These are phyloP conservation scores for Melanerpes aurifrons DNA, from an alignment of 2,113 vertebrate species.

Conservation along the genomic window DNA sequence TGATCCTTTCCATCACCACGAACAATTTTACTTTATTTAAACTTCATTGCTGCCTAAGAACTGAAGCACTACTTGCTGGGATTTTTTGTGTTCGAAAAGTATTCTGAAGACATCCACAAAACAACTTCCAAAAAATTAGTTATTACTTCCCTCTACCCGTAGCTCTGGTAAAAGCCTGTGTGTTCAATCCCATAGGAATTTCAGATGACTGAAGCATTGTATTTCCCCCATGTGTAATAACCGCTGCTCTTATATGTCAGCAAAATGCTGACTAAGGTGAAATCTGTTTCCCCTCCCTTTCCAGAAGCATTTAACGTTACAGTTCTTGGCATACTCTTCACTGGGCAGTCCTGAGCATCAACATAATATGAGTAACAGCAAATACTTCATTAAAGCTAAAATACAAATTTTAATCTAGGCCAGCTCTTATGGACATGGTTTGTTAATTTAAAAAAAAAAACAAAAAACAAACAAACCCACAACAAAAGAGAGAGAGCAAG, in stretches of 20 bases:
- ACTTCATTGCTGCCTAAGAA: not conserved
- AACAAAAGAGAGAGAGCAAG: not conserved
- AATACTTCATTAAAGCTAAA: not conserved
- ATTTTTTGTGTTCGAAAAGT: constrained; percentile 4
- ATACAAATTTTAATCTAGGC: not conserved
- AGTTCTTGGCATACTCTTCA: not conserved
- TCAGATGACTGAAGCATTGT: constrained; percentile 36
- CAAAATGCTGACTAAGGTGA: not conserved
- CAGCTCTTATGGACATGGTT: not conserved
- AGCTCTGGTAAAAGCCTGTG: not conserved
- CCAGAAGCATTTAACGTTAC: not conserved
- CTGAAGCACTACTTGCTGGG: not conserved
- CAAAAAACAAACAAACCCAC: not conserved
- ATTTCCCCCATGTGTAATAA: constrained; percentile 10
- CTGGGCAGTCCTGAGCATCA: not conserved
- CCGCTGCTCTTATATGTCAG: not conserved
- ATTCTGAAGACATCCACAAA: not conserved
- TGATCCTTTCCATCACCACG: not conserved
- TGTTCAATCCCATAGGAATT: not conserved
- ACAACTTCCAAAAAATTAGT: not conserved
- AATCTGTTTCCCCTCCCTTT: constrained; percentile 1
- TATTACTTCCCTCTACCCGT: not conserved
- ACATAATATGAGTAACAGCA: not conserved
- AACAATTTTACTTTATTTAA: not conserved
- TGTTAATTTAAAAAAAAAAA: not conserved